A percentile compares a stretch with the other conserved stretches of the same genome.
These are phyloP conservation scores for Ochotona princeps DNA, from an alignment of 2,113 vertebrate species.

Conservation along the genomic window DNA sequence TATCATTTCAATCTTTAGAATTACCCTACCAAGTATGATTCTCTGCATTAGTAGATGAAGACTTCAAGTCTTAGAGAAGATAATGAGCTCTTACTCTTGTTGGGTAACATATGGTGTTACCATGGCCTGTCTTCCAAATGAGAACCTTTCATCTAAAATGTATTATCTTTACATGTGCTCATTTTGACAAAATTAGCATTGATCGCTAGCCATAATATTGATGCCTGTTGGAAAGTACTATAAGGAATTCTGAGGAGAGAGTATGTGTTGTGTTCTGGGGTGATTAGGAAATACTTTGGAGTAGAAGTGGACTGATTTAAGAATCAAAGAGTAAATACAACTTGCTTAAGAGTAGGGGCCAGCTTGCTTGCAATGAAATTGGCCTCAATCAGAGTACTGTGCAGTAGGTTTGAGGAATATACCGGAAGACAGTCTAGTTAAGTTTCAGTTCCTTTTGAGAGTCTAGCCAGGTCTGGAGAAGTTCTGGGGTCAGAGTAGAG, in stretches of 20 bases:
- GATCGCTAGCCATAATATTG: background rate
- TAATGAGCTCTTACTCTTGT: background rate
- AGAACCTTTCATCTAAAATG: conserved; percentile 25
- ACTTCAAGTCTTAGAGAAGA: background rate
- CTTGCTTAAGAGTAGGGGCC: background rate
- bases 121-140: background rate
- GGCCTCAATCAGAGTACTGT: background rate
- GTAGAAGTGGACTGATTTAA: background rate
- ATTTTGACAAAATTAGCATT: conserved; percentile 8
- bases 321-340: background rate
- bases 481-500: background rate
- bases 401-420: background rate
- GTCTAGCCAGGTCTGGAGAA: background rate
- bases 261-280: background rate
- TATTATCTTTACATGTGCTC: conserved; percentile 7
- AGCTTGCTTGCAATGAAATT: no score
- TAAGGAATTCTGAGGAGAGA: background rate
- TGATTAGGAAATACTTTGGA: background rate
- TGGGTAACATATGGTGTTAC: background rate
- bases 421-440: background rate
- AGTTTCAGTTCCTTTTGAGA: background rate
- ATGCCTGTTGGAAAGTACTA: background rate
- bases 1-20: conserved; percentile 42
- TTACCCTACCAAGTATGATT: background rate
- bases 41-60: conserved; percentile 26